Conservation (phyloP, 2,113 vertebrate genomes). For the Neoarius graeffei region DNA sequence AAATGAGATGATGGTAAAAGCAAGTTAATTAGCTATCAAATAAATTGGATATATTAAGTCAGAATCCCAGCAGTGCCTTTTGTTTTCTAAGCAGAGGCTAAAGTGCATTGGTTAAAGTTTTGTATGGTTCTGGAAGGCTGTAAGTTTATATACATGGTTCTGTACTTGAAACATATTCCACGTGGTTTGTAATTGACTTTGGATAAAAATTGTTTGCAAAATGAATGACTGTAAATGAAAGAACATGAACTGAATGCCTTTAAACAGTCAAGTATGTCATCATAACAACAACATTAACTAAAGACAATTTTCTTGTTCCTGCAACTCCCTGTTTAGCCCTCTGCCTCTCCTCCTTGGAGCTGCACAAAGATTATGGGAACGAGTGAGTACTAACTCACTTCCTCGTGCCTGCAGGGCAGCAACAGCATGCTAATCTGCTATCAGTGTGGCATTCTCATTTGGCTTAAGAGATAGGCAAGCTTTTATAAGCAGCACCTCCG, state of each 20-base stretch:
- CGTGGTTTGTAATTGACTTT: background rate
- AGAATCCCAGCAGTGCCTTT: background rate
- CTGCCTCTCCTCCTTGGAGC: slow-evolving; percentile 90
- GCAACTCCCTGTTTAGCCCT: slow-evolving; percentile 81
- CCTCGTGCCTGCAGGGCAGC: slow-evolving; percentile 81
- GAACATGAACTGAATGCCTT: background rate
- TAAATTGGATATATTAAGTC: background rate
- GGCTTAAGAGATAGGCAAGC: slow-evolving; percentile 75
- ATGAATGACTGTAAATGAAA: background rate
- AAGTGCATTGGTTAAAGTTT: background rate
- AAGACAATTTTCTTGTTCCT: slow-evolving; percentile 69
- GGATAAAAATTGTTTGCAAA: background rate
- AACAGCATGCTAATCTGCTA: slow-evolving; percentile 93
- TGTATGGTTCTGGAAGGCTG: background rate
- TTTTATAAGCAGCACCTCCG: slow-evolving; percentile 79
- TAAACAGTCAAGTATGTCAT: slow-evolving; percentile 26
- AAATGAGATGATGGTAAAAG: background rate
- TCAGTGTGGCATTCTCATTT: slow-evolving; percentile 87
- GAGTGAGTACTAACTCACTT: slow-evolving; percentile 89
- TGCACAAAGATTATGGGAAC: slow-evolving; percentile 91
- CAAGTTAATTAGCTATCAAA: background rate
- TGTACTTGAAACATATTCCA: background rate
- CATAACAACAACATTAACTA: slow-evolving; percentile 33
- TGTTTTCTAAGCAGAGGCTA: background rate
- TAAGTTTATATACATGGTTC: background rate